These are phyloP conservation scores for Lucilia sericata DNA, from an alignment of 1,140 invertebrate species.

Conservation along the genomic window DNA sequence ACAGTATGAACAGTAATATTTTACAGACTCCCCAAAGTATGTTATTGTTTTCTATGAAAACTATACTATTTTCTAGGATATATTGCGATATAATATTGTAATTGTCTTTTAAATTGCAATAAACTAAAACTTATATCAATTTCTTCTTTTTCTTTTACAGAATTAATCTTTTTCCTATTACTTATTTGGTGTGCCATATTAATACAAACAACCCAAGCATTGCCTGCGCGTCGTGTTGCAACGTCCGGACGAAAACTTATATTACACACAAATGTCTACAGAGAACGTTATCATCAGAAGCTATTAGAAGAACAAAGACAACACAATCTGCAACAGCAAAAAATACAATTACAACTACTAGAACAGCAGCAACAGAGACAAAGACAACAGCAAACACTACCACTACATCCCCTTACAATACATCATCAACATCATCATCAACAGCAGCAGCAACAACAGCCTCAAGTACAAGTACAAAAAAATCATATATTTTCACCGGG, in stretches of 20 bases:
- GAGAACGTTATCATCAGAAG: conserved; percentile 38
- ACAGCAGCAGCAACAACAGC: neutral
- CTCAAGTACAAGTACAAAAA: neutral
- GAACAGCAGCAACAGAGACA: neutral
- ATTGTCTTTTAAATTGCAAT: neutral
- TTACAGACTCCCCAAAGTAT: neutral
- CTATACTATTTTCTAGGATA: neutral
- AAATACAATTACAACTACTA: neutral
- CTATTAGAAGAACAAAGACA: conserved; percentile 32
- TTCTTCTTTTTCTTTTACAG: conserved; percentile 7
- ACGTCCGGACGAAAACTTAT: conserved; percentile 31
- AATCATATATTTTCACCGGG: conserved; percentile 5
- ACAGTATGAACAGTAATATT: neutral
- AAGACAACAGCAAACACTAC: neutral
- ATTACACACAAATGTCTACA: conserved; percentile 31
- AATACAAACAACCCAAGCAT: conserved; percentile 33
- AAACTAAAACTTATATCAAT: neutral
- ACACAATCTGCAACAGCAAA: neutral
- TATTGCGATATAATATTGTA: neutral
- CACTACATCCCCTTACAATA: neutral
- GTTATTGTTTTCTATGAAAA: too few relatives aligned
- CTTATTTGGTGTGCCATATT: conserved; percentile 38
- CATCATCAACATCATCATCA: neutral
- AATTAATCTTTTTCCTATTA: conserved; percentile 39
- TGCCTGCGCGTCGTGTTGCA: neutral